These are phyloP conservation scores for Aricia agestis DNA, from an alignment of 1,140 invertebrate species.

Conservation along the genomic window DNA sequence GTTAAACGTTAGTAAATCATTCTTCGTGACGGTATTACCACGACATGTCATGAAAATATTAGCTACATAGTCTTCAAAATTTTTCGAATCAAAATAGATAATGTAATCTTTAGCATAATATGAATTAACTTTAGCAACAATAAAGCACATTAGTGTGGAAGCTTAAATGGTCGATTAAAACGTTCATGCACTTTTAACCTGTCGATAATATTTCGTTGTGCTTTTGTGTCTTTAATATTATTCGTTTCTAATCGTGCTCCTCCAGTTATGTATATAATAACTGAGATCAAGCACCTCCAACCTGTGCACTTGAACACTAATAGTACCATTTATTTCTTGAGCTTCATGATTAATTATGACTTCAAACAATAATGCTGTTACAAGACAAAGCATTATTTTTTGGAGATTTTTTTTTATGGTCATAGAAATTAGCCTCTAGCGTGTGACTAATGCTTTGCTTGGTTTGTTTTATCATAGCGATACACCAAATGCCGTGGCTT, in stretches of 20 bases:
- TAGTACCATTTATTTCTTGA: slow-evolving; percentile 68
- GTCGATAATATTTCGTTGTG: slow-evolving; percentile 63
- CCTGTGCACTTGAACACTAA: slow-evolving; percentile 69
- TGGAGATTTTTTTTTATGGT: slow-evolving; percentile 42
- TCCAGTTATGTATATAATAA: slow-evolving; percentile 44
- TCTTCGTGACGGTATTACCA: background rate
- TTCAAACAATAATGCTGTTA: slow-evolving; percentile 58
- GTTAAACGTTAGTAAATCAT: slow-evolving; percentile 23
- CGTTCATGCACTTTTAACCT: slow-evolving; percentile 60
- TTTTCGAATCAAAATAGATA: slow-evolving; percentile 37
- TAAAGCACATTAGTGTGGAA: slow-evolving; percentile 65
- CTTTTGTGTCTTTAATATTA: slow-evolving; percentile 63
- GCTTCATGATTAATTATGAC: slow-evolving; percentile 61
- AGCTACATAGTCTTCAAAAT: background rate
- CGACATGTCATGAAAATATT: background rate
- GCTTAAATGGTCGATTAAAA: slow-evolving; percentile 58
- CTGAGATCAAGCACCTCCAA: slow-evolving; percentile 47
- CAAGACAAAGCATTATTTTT: slow-evolving; percentile 60
- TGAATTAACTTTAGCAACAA: slow-evolving; percentile 55
- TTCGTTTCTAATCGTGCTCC: slow-evolving; percentile 64
- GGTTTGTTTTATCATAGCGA: slow-evolving; percentile 78
- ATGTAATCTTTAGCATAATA: slow-evolving; percentile 53
- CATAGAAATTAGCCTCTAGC: slow-evolving; percentile 61
- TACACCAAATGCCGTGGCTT: slow-evolving; percentile 75
- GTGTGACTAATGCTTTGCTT: slow-evolving; percentile 77